phyloP scores from a whole-genome alignment of 2,797 vertebrate genomes.

The Eidolon dupreanum region DNA sequence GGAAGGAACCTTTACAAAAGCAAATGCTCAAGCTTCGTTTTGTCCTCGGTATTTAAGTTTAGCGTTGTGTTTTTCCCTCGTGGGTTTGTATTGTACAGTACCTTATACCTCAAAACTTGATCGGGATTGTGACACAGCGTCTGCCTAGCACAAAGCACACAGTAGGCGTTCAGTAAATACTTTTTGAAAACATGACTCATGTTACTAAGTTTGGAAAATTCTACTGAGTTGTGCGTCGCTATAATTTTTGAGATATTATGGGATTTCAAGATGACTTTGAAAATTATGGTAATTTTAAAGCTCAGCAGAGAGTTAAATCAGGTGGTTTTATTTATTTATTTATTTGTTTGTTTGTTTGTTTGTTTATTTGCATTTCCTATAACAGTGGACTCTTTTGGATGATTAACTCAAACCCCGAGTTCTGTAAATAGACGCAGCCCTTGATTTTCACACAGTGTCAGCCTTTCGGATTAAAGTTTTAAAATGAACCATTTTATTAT shows the following conservation, averaged over 20 bases:
- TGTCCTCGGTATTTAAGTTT: not conserved
- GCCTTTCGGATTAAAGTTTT: constrained; percentile 9
- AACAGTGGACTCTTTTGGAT: not conserved
- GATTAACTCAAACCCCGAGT: not conserved
- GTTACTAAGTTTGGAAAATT: constrained; percentile 25
- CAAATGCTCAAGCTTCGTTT: not conserved
- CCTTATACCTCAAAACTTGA: not conserved
- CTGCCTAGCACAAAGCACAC: not conserved
- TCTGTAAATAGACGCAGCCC: not conserved
- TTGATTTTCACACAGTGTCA: not conserved
- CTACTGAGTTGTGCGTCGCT: not conserved
- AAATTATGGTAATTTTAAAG: constrained; percentile 58
- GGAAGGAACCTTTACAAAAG: not conserved
- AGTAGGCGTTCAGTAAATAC: constrained; percentile 14
- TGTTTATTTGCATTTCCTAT: not conserved
- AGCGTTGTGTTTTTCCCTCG: not conserved
- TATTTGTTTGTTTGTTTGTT: not conserved
- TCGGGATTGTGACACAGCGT: not conserved
- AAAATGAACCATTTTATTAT: not conserved
- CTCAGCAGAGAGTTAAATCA: not conserved
- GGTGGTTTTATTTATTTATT: no score
- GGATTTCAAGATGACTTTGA: constrained; percentile 43
- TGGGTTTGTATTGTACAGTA: constrained; percentile 28
- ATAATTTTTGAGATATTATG: constrained; percentile 37
- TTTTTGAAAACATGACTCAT: constrained; percentile 55